phyloP scores from a whole-genome alignment of 1,140 invertebrate species.

The Atta texana region DNA sequence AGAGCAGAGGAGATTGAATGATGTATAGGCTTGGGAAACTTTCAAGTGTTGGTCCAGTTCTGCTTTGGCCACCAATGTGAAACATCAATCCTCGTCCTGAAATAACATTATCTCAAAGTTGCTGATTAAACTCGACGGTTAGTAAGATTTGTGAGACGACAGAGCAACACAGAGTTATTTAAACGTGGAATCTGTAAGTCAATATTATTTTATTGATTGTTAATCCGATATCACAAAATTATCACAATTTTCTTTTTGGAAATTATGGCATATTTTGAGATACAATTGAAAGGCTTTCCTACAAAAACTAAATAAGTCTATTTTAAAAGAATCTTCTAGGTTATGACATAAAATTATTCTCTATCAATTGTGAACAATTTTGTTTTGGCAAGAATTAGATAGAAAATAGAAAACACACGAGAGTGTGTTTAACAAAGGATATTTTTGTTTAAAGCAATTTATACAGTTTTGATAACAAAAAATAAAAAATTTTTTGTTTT shows the following conservation, averaged over 20 bases:
- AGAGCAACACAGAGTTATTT: not conserved
- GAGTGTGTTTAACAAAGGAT: too few relatives aligned
- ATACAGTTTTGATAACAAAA: too few relatives aligned
- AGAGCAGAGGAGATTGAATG: constrained; percentile 15
- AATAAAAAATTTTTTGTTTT: too few relatives aligned
- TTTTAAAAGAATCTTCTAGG: too few relatives aligned
- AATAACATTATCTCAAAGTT: constrained; percentile 44
- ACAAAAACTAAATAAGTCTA: too few relatives aligned
- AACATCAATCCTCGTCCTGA: constrained; percentile 41
- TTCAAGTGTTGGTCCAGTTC: constrained; percentile 33
- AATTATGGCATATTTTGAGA: not conserved
- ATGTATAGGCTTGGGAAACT: constrained; percentile 42
- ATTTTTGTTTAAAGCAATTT: too few relatives aligned
- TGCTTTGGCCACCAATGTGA: constrained; percentile 23
- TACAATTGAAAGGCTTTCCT: not conserved
- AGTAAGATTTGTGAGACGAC: constrained; percentile 19
- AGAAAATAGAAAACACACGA: too few relatives aligned
- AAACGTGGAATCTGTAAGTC: constrained; percentile 28
- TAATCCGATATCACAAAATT: not conserved
- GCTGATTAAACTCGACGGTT: constrained; percentile 9
- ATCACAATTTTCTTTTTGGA: not conserved
- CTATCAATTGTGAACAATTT: too few relatives aligned
- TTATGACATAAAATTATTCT: too few relatives aligned
- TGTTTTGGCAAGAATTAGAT: too few relatives aligned
- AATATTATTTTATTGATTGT: not conserved